Evolutionary conservation across 2,113 vertebrate genomes (phyloP), one percentile per base, ranked within the genome.

Genomic region (Phaethornis superciliosus): DNA sequence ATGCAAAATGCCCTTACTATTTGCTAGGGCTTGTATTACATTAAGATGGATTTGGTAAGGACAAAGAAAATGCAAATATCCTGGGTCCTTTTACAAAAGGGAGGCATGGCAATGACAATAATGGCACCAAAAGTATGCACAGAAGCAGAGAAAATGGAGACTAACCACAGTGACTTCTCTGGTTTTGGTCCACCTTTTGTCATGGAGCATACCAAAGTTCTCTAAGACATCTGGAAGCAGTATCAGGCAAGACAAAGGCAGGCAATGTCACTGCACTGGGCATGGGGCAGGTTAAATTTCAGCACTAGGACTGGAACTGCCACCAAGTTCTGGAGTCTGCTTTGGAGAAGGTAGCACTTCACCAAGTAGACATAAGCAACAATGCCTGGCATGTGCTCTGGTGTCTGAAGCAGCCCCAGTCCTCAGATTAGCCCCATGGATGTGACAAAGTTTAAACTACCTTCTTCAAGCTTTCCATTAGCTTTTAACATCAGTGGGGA

Each of bases 261-360:
- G 23, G 56, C 33, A 70, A 15, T 18, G 10, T 37, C 44, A 58
- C 51, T 51, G 28, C 22, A 51, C 26, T 62, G 83, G 4, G 17
- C 23, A 68, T 3, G 0, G 5, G 2, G 15, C 1, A 0, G 6
- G 20, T 55, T 70, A 58, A 81, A 59, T 24, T 32, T 24, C 69
- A 81, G 42, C 40, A 30, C 33, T 40, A 33, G 8, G 9, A 56
- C 49, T 78, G 52, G 20, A 78, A 68, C 55, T 6, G 8, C 12
- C 18, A 54, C n/a, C 9, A 76, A 85, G 19, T 32, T 15, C n/a
- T 72, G 17, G 19, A 33, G 6, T 23, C 28, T 85, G 20, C 54
- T 89, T 55, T 63, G 35, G 52, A 69, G 17, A 8, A 81, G 21
- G 33, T 17, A 26, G 47, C 35, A 44, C 69, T 81, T 75, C 52